Conservation (phyloP, 2,113 vertebrate species). For the Apeltes quadracus region DNA sequence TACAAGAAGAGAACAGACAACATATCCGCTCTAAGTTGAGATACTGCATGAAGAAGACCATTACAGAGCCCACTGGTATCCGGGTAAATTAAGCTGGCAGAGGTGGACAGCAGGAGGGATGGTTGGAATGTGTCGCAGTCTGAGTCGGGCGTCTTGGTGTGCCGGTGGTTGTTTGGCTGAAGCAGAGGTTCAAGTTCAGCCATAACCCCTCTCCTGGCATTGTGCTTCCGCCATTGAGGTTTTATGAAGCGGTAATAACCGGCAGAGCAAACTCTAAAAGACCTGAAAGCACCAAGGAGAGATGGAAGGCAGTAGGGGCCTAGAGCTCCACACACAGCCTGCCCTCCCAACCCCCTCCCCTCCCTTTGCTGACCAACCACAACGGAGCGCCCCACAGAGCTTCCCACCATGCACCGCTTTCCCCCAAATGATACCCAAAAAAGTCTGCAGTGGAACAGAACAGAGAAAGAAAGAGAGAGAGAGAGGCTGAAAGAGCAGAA, state of each 20-base stretch:
- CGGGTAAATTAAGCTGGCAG: constrained; percentile 20
- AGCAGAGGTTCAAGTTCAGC: constrained; percentile 77
- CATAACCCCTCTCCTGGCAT: constrained; percentile 70
- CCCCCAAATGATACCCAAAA: constrained; percentile 43
- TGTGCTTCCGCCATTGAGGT: constrained; percentile 74
- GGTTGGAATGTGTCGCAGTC: constrained; percentile 40
- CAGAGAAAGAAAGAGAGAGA: constrained; percentile 10
- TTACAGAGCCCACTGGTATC: not conserved
- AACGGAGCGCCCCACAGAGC: constrained; percentile 38
- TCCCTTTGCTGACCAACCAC: constrained; percentile 55
- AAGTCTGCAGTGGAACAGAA: constrained; percentile 44
- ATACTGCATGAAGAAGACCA: not conserved
- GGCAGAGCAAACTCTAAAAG: constrained; percentile 71
- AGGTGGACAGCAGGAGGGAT: constrained; percentile 18
- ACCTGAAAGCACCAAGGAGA: constrained; percentile 67
- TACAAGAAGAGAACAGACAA: not conserved
- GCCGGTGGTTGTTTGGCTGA: constrained; percentile 49
- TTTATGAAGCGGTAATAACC: constrained; percentile 81
- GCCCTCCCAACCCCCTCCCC: not conserved
- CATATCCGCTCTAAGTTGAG: not conserved
- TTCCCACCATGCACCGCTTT: constrained; percentile 71
- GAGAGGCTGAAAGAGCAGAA: constrained; percentile 55
- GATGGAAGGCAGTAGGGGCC: constrained; percentile 68
- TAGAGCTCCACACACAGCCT: constrained; percentile 39
- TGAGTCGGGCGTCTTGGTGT: constrained; percentile 42